Conservation (phyloP, 2,113 vertebrate species). For the Alexandromys fortis region DNA sequence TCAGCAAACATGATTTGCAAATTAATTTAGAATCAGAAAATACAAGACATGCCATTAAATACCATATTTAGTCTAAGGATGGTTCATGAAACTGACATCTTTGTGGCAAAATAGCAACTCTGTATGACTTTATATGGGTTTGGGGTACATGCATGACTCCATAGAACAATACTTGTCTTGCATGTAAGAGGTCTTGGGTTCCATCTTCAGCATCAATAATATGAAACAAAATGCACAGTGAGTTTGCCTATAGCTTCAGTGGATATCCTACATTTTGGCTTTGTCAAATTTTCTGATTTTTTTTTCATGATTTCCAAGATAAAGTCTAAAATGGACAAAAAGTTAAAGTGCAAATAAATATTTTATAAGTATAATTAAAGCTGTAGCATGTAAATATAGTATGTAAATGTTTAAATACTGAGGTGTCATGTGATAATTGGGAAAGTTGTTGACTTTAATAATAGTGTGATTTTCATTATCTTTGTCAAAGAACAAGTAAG, state of each 20-base stretch:
- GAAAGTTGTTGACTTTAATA: slow-evolving; percentile 19
- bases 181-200: background rate
- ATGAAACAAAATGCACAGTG: background rate
- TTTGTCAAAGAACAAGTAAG: background rate
- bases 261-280: background rate
- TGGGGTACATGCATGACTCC: accelerated
- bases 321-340: background rate
- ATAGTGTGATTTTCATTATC: background rate
- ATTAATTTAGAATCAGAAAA: slow-evolving; percentile 55
- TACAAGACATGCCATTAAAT: background rate
- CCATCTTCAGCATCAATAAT: background rate
- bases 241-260: background rate
- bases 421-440: background rate
- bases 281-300: background rate
- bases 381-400: background rate
- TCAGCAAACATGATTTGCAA: slow-evolving; percentile 62
- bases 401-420: background rate
- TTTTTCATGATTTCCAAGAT: background rate
- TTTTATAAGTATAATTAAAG: background rate
- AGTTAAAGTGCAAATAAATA: background rate
- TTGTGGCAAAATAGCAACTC: background rate
- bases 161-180: background rate
- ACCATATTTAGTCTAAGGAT: background rate
- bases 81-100: background rate
- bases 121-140: background rate